Percentiles rank a stretch among this genome's conserved stretches.
phyloP scores from a whole-genome alignment of 1,140 invertebrate genomes.

The Listronotus bonariensis region DNA sequence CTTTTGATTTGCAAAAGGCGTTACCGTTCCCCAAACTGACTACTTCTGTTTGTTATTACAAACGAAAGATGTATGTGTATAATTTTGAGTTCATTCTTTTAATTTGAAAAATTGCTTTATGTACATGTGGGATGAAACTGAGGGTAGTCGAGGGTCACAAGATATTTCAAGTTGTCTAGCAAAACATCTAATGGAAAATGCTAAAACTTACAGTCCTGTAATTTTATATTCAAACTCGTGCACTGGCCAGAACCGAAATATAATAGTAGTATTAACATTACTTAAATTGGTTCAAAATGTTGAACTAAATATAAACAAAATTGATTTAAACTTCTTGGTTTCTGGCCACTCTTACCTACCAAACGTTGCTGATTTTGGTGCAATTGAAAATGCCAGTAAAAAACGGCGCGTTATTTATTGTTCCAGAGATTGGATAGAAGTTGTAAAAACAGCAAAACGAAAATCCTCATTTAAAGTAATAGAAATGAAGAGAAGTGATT shows the following conservation, averaged over 20 bases:
- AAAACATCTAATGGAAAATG: slow-evolving; percentile 17
- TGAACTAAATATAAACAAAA: no score
- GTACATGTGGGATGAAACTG: neutral
- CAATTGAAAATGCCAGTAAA: no score
- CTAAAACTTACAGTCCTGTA: neutral
- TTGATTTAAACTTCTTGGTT: no score
- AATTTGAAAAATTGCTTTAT: slow-evolving; percentile 7
- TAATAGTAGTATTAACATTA: slow-evolving; percentile 9
- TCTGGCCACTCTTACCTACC: no score
- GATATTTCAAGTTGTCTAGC: slow-evolving; percentile 20
- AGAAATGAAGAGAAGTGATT: no score
- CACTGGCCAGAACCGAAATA: slow-evolving; percentile 31
- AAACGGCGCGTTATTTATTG: no score
- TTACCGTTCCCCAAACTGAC: slow-evolving; percentile 25
- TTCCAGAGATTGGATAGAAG: no score
- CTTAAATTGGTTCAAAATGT: slow-evolving; percentile 12
- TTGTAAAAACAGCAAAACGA: no score
- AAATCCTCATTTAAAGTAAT: no score
- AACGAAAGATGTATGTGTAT: slow-evolving; percentile 24
- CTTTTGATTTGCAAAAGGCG: slow-evolving; percentile 32
- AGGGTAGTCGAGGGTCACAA: slow-evolving; percentile 18
- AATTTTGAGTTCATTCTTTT: slow-evolving; percentile 27
- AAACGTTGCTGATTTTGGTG: no score
- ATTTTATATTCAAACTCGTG: slow-evolving; percentile 32
- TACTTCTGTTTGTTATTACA: slow-evolving; percentile 24